Evolutionary conservation across 1,140 invertebrate genomes (phyloP), one percentile per base, ranked within the genome.

Genomic region (Ceratosolen fusciceps): DNA sequence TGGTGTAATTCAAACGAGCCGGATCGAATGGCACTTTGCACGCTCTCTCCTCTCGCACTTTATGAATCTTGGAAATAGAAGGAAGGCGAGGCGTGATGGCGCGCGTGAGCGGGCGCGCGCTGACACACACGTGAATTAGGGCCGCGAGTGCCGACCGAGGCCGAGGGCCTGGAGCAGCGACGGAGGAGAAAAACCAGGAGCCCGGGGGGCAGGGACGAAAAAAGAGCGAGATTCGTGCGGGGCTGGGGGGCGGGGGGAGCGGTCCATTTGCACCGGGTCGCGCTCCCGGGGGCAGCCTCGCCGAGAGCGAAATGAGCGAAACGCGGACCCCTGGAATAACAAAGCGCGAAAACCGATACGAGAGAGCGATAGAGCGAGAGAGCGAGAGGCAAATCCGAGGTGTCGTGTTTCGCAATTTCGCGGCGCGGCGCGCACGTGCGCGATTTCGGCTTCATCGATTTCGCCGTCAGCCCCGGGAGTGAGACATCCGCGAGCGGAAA

Each of bases 271-370:
- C 31, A 29, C 72, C 12, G 71, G 43, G 68, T 21, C 60, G 34
- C 71, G 71, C n/a, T 56, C 31, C 52, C 24, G 10, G 19, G 12
- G 29, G 58, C 58, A 21, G 31, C 58, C 34, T 62, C 26, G 43
- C 10, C 68, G 68, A 31, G 49, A 21, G n/a, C 29, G 12, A 54
- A 72, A 72, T 24, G 19, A 49, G 29, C 58, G 26, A 65, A 26
- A 52, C n/a, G 24, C 60, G 34, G 19, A 29, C 10, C 12, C 65
- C 2, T 29, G 54, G 4, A 49, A 77, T 68, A 80, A 79, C 79
- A 85, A 81, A 82, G 84, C 65, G 80, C 74, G 77, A 81, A 77
- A 80, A 77, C 62, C 73, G 82, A 70, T 71, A 79, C 54, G 77
- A 24, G 56, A 60, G 56, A 60, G 26, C 5, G 56, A 60, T 8